phyloP scores from a whole-genome alignment of 2,113 vertebrate species.

The Syngnathus scovelli region DNA sequence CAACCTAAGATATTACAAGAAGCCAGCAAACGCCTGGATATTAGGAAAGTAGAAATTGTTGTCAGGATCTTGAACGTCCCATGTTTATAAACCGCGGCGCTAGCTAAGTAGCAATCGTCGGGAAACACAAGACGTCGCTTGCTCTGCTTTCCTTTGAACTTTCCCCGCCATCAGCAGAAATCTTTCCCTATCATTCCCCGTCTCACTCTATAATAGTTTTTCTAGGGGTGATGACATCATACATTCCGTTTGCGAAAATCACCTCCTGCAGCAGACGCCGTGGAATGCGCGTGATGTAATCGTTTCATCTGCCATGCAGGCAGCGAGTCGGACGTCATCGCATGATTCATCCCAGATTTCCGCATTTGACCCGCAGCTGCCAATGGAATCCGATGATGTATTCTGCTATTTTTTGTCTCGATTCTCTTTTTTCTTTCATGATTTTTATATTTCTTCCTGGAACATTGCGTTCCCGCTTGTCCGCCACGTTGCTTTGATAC shows the following conservation, averaged over 20 bases:
- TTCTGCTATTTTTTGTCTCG: neutral
- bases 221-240: slow-evolving; percentile 42
- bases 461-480: slow-evolving; percentile 46
- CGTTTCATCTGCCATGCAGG: slow-evolving; percentile 18
- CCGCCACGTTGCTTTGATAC: slow-evolving; percentile 47
- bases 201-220: slow-evolving; percentile 47
- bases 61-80: neutral
- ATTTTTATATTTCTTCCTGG: slow-evolving; percentile 27
- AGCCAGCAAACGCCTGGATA: neutral
- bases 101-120: slow-evolving; percentile 45
- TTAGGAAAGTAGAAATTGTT: neutral
- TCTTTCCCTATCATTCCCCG: slow-evolving; percentile 44
- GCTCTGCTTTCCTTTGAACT: slow-evolving; percentile 53
- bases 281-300: slow-evolving; percentile 15
- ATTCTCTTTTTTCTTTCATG: slow-evolving; percentile 11
- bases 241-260: slow-evolving; percentile 63
- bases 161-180: slow-evolving; percentile 53
- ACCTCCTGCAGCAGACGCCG: slow-evolving; percentile 43
- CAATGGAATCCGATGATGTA: slow-evolving; percentile 19
- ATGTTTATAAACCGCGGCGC: slow-evolving; percentile 34
- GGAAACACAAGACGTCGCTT: slow-evolving; percentile 49
- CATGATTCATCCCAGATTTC: slow-evolving; percentile 33
- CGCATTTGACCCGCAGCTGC: neutral
- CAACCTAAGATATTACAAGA: neutral
- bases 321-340: slow-evolving; percentile 11